Evolutionary conservation across 2,113 vertebrate genomes (phyloP).

Genomic region (Athene noctua): DNA sequence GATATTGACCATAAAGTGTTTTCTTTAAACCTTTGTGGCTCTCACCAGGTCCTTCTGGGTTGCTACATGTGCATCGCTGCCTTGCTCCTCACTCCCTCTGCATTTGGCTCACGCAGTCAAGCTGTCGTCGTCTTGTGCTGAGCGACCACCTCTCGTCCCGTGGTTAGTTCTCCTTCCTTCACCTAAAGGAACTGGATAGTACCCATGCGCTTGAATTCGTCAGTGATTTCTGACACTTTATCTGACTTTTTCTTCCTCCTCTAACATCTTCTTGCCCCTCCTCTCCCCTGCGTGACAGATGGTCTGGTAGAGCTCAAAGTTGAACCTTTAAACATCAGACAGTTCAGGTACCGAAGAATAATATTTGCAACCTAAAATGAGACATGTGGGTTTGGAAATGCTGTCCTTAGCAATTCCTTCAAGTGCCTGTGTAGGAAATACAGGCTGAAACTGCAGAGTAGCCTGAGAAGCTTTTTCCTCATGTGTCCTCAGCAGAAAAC

Average conservation of each 20-base stretch:
- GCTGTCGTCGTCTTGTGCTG: neutral
- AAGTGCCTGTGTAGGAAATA: neutral
- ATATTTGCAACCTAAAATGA: neutral
- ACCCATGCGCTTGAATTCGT: rapidly evolving
- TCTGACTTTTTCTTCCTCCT: neutral
- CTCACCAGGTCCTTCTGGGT: neutral
- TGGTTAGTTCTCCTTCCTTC: neutral
- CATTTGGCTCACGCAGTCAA: rapidly evolving
- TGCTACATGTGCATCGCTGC: rapidly evolving
- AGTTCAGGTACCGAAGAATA: neutral
- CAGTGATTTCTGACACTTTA: neutral
- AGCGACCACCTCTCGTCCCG: neutral
- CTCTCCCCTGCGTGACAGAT: neutral
- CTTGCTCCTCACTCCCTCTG: neutral
- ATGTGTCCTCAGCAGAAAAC: neutral
- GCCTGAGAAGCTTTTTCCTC: neutral
- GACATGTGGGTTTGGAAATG: neutral
- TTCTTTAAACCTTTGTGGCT: neutral
- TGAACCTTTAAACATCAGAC: neutral
- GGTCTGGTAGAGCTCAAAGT: neutral
- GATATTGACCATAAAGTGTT: too few species aligned
- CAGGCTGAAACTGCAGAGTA: neutral
- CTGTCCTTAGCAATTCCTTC: neutral
- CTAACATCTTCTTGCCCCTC: rapidly evolving
- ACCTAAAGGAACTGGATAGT: rapidly evolving